Evolutionary conservation across 1,140 invertebrate species (phyloP), one percentile per base, ranked within the genome.

Genomic region (Polypedilum vanderplanki): DNA sequence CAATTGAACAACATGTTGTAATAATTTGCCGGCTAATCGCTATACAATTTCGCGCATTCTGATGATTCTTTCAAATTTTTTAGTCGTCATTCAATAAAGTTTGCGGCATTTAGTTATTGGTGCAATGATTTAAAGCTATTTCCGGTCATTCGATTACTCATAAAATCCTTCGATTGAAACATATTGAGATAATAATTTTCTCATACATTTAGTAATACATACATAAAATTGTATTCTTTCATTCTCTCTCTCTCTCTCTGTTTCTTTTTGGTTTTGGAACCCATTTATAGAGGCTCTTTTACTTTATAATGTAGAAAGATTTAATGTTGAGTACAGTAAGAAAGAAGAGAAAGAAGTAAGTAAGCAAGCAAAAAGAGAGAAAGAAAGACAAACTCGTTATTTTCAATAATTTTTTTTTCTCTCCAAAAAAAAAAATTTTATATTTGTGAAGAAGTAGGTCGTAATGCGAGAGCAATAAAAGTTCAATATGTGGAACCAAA

Each of bases 391-490:
- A 57, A 57, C 46, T 57, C 46, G 46, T 57, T 57, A 57, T 57
- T 57, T 57, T 57, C 46, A 57, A n/a, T 57, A n/a, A 12, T 57
- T 57, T 57, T 57, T 46, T 15, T 57, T 57, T 12, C 12, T 57
- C 46, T 57, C n/a, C n/a, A 57, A 57, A n/a, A 46, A n/a, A n/a
- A n/a, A 46, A 57, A 12, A 57, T 57, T 15, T 57, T 15, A 15
- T 57, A 57, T 57, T n/a, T 57, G 46, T 57, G 12, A n/a, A 46
- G 41, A 46, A 57, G 46, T 57, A 57, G 46, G 46, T 57, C 46
- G 46, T 57, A 57, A 57, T 57, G 46, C 46, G 46, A 57, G 24
- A 33, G 46, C 46, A 57, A 57, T 57, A 57, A 57, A 57, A 57
- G 46, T 57, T 57, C 46, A 57, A 57, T 57, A 57, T 57, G 46